Base-by-base conservation (phyloP, 2,888 invertebrate species). In the Phalera bucephala region DNA sequence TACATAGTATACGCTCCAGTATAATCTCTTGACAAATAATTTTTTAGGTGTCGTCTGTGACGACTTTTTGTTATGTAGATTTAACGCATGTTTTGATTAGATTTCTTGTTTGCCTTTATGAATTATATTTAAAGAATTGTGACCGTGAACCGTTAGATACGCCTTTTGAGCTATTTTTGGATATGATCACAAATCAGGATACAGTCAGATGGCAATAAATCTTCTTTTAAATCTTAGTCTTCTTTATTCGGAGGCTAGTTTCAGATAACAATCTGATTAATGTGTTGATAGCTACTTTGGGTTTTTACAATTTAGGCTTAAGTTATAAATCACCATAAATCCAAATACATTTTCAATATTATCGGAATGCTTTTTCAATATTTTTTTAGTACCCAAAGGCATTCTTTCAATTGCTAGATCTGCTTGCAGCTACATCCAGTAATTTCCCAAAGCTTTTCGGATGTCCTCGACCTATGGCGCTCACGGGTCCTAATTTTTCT, bases 11-110 rank as follows among this genome's bases (percentile, higher is more conserved):
- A n/a, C n/a, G n/a, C n/a, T n/a, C n/a, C n/a, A n/a, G n/a, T n/a
- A n/a, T 19, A 19, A 29, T 29, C 17, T 19, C 8, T 17, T 19
- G 19, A 29, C 11, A 29, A 19, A 29, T 29, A 29, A 19, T 28
- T 14, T 28, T 8, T 15, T 15, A 9, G 7, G 9, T 28, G 1
- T 7, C 9, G 5, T 9, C 15, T 15, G 15, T 28, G 28, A 9
- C 15, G 10, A 7, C 15, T n/a, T 9, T 15, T 14, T 9, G 12
- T 20, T 20, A 5, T 25, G 26, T 20, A 11, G 25, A 13, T 26
- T 33, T n/a, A 23, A 21, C 3, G 29, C 20, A 15, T 14, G 17
- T 7, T 33, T 33, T 31, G 26, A 31, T 9, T 31, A 9, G 14
- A 5, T 36, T 7, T 13, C 14, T 26, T 3, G 19, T 6, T 26